Base-by-base conservation (phyloP, 2,888 invertebrate genomes). In the Pimpla rufipes region DNA sequence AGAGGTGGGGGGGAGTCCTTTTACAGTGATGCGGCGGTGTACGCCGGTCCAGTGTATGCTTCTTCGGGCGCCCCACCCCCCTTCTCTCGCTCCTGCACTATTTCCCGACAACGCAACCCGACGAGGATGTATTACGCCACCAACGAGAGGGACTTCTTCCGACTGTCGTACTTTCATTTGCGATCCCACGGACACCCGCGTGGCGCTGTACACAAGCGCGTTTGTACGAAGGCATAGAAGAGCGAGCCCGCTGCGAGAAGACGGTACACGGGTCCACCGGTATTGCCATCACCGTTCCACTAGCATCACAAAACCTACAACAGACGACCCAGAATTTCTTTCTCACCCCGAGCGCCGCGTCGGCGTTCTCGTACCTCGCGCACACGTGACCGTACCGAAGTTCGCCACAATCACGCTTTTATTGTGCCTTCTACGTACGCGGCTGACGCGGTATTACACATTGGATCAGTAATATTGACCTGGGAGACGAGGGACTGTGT, bases 291-390 rank as follows among this genome's bases (percentile, higher is more conserved):
- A 35, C 47, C 55, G 45, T 7, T 85, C 73, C 37, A 77, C 62
- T 47, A 81, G 75, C 78, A 67, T 62, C 79, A 74, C 79, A 75
- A 45, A 57, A 71, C 47, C 45, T 67, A 18, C 64, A 74, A 76
- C 66, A 74, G 50, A 57, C 52, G 70, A 42, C 59, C 42, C 67
- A 71, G 83, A 81, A 88, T 86, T 85, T 86, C 81, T 87, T 87
- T 80, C 57, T 67, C 42, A 59, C 45, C 64, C 29, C 23, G 52
- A 23, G 50, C 10, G 16, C 40, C 67, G 66, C 35, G 47, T 42
- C 67, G 55, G 35, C 11, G 57, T 66, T 76, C 23, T 55, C 29
- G 11, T 45, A 40, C 59, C 16, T 37, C 35, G 23, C 2, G 13
- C 29, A 13, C 45, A 35, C 50, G 35, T 50, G 18, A 7, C 29